Percentiles rank a stretch among this genome's conserved stretches.
These are phyloP conservation scores for Semaprochilodus insignis DNA, from an alignment of 2,797 vertebrate species.

Conservation along the genomic window DNA sequence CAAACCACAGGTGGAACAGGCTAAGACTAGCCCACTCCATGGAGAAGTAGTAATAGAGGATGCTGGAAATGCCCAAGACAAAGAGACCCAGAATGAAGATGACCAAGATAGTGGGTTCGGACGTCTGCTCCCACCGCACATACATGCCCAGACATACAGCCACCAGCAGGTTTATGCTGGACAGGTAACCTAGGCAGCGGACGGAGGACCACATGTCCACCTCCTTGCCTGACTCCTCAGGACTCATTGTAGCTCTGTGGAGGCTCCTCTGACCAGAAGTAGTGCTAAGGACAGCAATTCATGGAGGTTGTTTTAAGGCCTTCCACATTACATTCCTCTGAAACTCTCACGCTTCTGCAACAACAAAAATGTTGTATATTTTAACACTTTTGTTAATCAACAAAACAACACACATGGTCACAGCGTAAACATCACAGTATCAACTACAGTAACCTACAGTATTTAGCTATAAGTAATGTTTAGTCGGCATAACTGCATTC, in stretches of 20 bases:
- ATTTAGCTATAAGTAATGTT: not conserved
- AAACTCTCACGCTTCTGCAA: slow-evolving; percentile 21
- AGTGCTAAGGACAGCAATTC: not conserved
- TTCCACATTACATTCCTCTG: no score
- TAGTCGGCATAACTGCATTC: no score
- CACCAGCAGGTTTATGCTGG: slow-evolving; percentile 89
- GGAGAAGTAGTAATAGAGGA: slow-evolving; percentile 98
- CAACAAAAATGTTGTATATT: no score
- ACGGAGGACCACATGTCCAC: slow-evolving; percentile 91
- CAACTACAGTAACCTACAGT: not conserved
- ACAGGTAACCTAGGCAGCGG: slow-evolving; percentile 92
- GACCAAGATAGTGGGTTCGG: slow-evolving; percentile 89
- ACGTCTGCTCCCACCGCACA: slow-evolving; percentile 93
- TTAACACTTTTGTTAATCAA: not conserved
- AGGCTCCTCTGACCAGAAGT: slow-evolving; percentile 3
- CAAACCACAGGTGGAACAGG: slow-evolving; percentile 95
- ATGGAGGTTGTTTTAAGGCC: not conserved
- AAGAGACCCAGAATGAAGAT: slow-evolving; percentile 98
- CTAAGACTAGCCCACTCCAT: slow-evolving; percentile 95
- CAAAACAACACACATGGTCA: not conserved
- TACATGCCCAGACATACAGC: slow-evolving; percentile 96
- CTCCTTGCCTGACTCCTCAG: slow-evolving; percentile 83
- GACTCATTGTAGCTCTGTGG: slow-evolving; percentile 82
- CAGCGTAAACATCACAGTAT: not conserved
- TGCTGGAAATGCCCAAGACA: slow-evolving; percentile 94